Evolutionary conservation across 2,888 invertebrate species (phyloP), one percentile per base, ranked within the genome.

Genomic region (Corbicula japonica): DNA sequence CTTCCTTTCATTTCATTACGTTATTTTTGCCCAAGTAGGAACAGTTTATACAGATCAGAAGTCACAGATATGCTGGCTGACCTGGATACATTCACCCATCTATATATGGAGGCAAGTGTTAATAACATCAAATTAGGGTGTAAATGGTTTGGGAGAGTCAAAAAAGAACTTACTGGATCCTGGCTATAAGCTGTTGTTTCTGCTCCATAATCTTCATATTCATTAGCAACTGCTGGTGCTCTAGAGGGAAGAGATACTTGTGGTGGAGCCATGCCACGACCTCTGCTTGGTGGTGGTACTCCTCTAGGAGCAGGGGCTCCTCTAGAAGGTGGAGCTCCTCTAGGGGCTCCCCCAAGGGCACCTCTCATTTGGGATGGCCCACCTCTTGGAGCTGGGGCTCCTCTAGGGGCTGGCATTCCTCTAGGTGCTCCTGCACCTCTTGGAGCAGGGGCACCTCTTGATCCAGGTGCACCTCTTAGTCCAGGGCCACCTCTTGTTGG

Each of bases 141-240:
- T n/a, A n/a, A n/a, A n/a, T n/a, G n/a, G n/a, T n/a, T n/a, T n/a
- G n/a, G n/a, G n/a, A n/a, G 2, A 15, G 38, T 26, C 48, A 21
- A 52, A 54, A 26, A n/a, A 21, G 15, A 52, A 48, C 56, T 50
- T 70, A 70, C 70, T 21, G 58, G 75, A 28, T 75, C 76, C 23
- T 58, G 32, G 2, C 58, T 56, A 44, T 65, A 70, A 6, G 66
- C 54, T 23, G 32, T 38, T 60, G 56, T 56, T 60, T 73, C 77
- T n/a, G 70, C 69, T 21, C 83, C 84, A 82, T 87, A 87, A 30
- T 88, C 86, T 48, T 88, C 88, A 80, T 88, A 86, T 0, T 76
- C 70, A 44, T 69, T 63, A 50, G 74, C 79, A 60, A 52, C 28
- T 21, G 71, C 60, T 32, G 48, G 68, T 15, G 75, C 76, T 63